Evolutionary conservation across 2,888 invertebrate genomes (phyloP), one percentile per base, ranked within the genome.

Genomic region (Mimachlamys varia): DNA sequence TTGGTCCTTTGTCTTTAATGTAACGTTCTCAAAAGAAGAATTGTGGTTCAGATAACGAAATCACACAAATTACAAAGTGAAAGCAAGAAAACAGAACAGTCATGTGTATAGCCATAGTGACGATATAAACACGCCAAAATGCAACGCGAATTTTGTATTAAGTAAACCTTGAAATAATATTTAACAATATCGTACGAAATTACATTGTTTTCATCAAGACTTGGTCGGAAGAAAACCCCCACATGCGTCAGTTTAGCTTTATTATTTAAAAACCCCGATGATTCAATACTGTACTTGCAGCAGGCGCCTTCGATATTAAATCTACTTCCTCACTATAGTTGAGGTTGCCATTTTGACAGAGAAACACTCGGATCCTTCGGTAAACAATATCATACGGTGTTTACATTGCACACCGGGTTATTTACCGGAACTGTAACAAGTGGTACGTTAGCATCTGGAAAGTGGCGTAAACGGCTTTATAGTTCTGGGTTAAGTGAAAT

Each of bases 401-500:
- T 76, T 76, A 76, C 76, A 22, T 76, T 33, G 12, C 33, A 33
- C 33, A 76, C 7, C 13, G 0, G 33, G 76, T 27, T 76, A 76
- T 76, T 76, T 33, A 76, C 76, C 76, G 76, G 76, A 76, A 76
- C 76, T 27, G 76, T 76, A 33, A 76, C 76, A 76, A 76, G 76
- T 76, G 76, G 76, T 76, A 33, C 27, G 76, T 33, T 1, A 33
- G 33, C 76, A 76, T 76, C 76, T 76, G 76, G 76, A 76, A 76
- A 76, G 76, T 33, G 33, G 76, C 27, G 33, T 33, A 76, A 12
- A 27, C 22, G 27, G 27, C 33, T 76, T 76, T 27, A 33, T 76
- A 76, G 76, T 76, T 76, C 76, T 76, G 33, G 76, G 76, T 76
- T 76, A 76, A 76, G 76, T 27, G 7, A 76, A 76, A 33, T 33